Evolutionary conservation across 92 coral and sea anemone genomes (phyloP), one percentile per base, ranked within the genome.

Genomic region (Siderastrea radians): DNA sequence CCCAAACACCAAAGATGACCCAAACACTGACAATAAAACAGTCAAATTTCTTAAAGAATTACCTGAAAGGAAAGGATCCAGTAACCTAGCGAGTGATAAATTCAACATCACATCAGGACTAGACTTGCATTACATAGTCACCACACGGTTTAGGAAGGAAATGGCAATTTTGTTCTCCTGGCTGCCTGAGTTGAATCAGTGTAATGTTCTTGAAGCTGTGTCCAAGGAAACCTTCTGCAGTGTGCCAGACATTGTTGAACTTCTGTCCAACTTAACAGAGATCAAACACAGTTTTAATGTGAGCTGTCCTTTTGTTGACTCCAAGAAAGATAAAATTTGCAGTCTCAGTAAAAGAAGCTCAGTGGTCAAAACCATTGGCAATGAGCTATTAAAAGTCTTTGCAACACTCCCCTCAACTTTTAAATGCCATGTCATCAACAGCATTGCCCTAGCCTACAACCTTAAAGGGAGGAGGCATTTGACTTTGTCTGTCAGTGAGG

Each of bases 351-450:
- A 54, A 59, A 61, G 49, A 54, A 54, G 47, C 7, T 64, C 67
- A 17, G 64, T 88, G 13, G 72, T 78, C 47, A 55, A 50, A 17
- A 53, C n/a, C 62, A 79, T 86, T 38, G 57, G 57, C 61, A 19
- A 50, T 66, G 72, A 82, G 70, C 83, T 91, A 6, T 76, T 48
- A 26, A 69, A 87, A 44, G n/a, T 97, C 7, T 97, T 97, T 88
- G 74, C 68, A 74, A 53, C 69, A 66, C 84, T 97, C 12, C 88
- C 99, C 1, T n/a, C 75, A 9, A 93, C 98, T 13, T 97, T 95
- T 77, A 93, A 96, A 90, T 97, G 99, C 75, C 83, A 88, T 49
- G 81, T 95, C 43, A 67, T 95, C 13, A 78, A 89, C 48, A 86
- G 80, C 55, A 81, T 93, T 60, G 86, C 98, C 54, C 76, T 92